Base-by-base conservation (phyloP, 2,113 vertebrate species). In the Crypturellus undulatus region DNA sequence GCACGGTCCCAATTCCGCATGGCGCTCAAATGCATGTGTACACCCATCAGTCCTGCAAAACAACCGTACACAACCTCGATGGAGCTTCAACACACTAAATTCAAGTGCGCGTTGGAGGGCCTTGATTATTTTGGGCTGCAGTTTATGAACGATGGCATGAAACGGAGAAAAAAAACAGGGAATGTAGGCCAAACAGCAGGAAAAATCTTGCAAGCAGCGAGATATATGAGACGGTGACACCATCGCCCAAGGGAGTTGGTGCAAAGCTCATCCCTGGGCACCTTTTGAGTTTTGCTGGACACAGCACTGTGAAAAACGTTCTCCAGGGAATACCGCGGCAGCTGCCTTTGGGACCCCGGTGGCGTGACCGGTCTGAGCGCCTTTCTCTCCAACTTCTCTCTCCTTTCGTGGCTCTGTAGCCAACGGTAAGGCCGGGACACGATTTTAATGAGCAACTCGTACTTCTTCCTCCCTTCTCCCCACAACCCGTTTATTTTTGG, bases 141-240 rank as follows among this genome's bases (percentile, higher is more conserved):
- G 86, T 79, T 69, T 60, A 64, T 76, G 67, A 91, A 69, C 71
- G 94, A 94, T 68, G 21, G 45, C 54, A 78, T 71, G 52, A 94
- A 94, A 95, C 84, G 85, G 95, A 94, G 92, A 91, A 94, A 95
- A 94, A 90, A 90, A 94, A 96, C 1, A 5, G 71, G 80, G 91
- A 95, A 84, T 52, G n/a, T 64, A 95, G 85, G 25, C 60, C 88
- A 82, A 92, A 90, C 47, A 84, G 90, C 68, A 95, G 56, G 79
- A 19, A 93, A 97, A 90, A 86, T 81, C 60, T 86, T 96, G 84
- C 87, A 90, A 90, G 88, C 0, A 1, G 17, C 0, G 14, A 90
- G 72, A 94, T 81, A 72, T 51, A 45, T 68, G 60, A 91, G 68
- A 73, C 60, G 20, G 10, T 65, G 76, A 90, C 83, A 51, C 84